Conservation (phyloP, 1,140 invertebrate genomes). For the Sarcophaga bullata region DNA sequence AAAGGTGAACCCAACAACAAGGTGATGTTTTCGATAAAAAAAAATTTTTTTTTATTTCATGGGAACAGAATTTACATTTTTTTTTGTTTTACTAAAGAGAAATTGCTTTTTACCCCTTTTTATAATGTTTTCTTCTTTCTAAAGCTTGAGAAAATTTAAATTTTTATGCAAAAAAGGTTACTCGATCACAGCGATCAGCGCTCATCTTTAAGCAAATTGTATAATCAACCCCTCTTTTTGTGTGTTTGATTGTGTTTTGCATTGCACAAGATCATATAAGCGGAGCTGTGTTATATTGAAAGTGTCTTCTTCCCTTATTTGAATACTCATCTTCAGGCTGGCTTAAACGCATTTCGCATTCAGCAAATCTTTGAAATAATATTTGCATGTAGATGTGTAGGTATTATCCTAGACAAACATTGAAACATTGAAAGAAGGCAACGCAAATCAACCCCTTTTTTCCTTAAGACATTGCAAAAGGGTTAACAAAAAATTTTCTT, state of each 20-base stretch:
- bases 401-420: constrained; percentile 19
- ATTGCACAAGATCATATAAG: constrained; percentile 9
- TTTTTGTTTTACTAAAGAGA: constrained; percentile 31
- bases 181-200: too few relatives aligned
- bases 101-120: constrained; percentile 39
- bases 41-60: constrained; percentile 44
- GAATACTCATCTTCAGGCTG: constrained; percentile 44
- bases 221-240: constrained; percentile 1
- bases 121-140: too few relatives aligned
- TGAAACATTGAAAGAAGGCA: neutral
- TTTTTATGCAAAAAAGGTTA: constrained; percentile 13
- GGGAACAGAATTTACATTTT: constrained; percentile 43
- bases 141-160: constrained; percentile 45
- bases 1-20: neutral
- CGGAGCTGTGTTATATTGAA: too few relatives aligned
- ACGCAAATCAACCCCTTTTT: neutral
- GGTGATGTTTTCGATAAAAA: neutral
- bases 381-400: neutral
- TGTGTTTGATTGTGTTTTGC: too few relatives aligned
- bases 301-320: constrained; percentile 44
- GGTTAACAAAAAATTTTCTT: neutral
- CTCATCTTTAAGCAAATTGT: constrained; percentile 18
- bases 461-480: neutral
- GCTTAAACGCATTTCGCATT: constrained; percentile 34
- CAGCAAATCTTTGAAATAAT: neutral